Evolutionary conservation across 2,113 vertebrate species (phyloP).

Genomic region (Heptranchias perlo): DNA sequence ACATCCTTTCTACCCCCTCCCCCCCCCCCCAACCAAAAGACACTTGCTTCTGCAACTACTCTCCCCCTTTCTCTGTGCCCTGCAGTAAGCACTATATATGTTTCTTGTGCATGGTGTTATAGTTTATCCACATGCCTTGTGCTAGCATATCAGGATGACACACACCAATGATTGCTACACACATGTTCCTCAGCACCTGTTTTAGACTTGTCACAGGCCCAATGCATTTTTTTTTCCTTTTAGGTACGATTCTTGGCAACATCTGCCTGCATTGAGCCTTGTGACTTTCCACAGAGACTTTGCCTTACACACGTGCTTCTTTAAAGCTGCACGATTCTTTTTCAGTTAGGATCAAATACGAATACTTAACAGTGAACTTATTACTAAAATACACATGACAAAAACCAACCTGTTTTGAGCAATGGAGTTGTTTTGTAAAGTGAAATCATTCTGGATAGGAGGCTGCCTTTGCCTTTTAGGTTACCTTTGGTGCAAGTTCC

Average conservation of each 20-base stretch:
- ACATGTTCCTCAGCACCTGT: slow-evolving; percentile 67
- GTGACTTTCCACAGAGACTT: slow-evolving; percentile 44
- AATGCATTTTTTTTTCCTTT: slow-evolving; percentile 70
- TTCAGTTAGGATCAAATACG: neutral
- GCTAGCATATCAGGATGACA: neutral
- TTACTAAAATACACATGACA: slow-evolving; percentile 43
- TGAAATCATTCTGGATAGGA: slow-evolving; percentile 76
- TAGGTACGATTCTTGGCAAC: slow-evolving; percentile 57
- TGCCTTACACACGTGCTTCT: neutral
- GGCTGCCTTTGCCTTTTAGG: slow-evolving; percentile 74
- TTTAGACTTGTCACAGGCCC: slow-evolving; percentile 62
- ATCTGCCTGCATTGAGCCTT: slow-evolving; percentile 49
- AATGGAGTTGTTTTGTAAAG: slow-evolving; percentile 70
- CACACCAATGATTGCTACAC: slow-evolving; percentile 25
- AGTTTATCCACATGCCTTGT: neutral
- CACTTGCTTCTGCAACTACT: neutral
- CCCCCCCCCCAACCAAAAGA: neutral
- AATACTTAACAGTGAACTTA: slow-evolving; percentile 37
- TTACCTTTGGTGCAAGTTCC: slow-evolving; percentile 70
- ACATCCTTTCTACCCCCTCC: neutral
- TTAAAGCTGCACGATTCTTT: slow-evolving; percentile 24
- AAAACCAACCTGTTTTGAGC: slow-evolving; percentile 29
- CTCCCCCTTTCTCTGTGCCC: neutral
- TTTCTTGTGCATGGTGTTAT: neutral
- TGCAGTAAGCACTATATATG: neutral